Evolutionary conservation across 2,888 invertebrate species (phyloP).

Genomic region (Dolomedes plantarius): DNA sequence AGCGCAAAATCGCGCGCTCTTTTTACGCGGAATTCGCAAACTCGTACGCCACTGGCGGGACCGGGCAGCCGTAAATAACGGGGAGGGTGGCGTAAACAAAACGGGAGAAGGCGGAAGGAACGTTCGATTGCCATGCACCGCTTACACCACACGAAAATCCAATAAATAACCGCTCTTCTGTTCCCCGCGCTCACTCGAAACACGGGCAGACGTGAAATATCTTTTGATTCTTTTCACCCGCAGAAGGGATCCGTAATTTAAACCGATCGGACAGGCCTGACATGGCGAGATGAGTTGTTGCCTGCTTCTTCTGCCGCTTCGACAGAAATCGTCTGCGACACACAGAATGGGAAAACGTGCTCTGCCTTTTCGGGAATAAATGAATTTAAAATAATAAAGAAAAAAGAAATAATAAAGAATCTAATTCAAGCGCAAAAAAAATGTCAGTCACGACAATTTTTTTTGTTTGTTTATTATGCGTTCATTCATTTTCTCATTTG

Average conservation of each 20-base stretch:
- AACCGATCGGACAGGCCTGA: constrained; percentile 56
- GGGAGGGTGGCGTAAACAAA: constrained; percentile 50
- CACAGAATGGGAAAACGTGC: neutral
- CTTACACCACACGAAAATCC: constrained; percentile 42
- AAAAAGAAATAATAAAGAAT: neutral
- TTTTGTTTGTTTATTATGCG: too few species aligned
- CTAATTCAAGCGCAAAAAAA: neutral
- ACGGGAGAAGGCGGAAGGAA: constrained; percentile 33
- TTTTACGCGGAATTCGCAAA: neutral
- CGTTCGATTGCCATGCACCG: too few species aligned
- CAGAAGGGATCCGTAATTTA: constrained; percentile 47
- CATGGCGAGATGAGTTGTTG: constrained; percentile 56
- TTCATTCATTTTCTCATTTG: too few species aligned
- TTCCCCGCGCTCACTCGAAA: neutral
- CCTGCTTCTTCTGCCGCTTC: constrained; percentile 13
- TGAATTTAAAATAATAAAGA: too few species aligned
- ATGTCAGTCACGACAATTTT: too few species aligned
- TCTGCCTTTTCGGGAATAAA: too few species aligned
- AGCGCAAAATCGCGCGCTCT: too few species aligned
- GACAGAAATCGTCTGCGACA: too few species aligned
- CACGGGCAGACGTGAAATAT: neutral
- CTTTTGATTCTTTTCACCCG: constrained; percentile 8
- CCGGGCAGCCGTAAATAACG: constrained; percentile 37
- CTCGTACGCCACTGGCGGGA: constrained; percentile 3
- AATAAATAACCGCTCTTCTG: constrained; percentile 53